Percentiles rank a stretch among this genome's conserved stretches.
These are phyloP conservation scores for Drosophila buzzatii DNA, from an alignment of 2,888 invertebrate genomes.

Conservation along the genomic window DNA sequence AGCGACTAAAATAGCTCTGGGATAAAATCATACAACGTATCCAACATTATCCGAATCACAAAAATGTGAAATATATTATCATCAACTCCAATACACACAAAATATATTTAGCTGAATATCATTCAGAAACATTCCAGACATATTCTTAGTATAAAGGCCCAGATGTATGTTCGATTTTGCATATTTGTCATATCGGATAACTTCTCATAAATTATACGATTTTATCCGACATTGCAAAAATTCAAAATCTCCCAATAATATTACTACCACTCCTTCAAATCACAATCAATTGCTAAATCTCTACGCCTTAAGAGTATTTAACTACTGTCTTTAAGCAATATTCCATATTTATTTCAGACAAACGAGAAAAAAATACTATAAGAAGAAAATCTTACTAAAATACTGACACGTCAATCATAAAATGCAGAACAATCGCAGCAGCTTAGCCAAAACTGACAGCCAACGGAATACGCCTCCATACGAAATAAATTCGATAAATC, in stretches of 20 bases:
- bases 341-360: background rate
- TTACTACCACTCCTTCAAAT: background rate
- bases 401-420: constrained; percentile 39
- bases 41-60: background rate
- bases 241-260: background rate
- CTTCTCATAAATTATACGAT: background rate
- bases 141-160: no score
- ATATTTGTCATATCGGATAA: constrained; percentile 1
- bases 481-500: constrained; percentile 26
- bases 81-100: no score
- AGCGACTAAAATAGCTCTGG: background rate
- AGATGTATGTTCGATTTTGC: background rate
- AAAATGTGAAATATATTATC: background rate
- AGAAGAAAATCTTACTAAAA: constrained; percentile 17
- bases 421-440: constrained; percentile 31
- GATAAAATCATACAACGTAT: background rate
- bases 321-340: constrained; percentile 6
- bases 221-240: background rate
- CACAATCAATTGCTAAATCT: background rate
- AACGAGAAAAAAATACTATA: background rate
- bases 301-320: background rate
- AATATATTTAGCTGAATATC: background rate
- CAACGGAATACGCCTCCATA: constrained; percentile 41
- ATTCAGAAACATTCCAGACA: background rate
- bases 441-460: constrained; percentile 36